Conservation (phyloP, 2,888 invertebrate genomes). For the Melieria picta region DNA sequence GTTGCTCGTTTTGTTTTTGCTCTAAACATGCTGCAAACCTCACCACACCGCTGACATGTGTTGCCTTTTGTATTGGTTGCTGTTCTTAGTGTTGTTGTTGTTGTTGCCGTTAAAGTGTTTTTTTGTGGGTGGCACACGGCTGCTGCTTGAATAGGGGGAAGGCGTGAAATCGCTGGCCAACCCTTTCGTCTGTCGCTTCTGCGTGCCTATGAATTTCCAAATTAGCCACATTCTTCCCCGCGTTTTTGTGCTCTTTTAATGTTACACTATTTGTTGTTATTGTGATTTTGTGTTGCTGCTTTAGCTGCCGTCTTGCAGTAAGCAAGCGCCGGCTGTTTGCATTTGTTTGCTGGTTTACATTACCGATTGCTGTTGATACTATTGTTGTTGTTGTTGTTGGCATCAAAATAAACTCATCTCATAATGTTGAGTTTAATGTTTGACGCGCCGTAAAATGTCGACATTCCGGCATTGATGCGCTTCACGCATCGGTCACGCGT, state of each 20-base stretch:
- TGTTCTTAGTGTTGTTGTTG: constrained; percentile 12
- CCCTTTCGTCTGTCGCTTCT: background rate
- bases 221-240: constrained; percentile 28
- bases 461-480: constrained; percentile 15
- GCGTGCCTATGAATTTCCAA: constrained; percentile 9
- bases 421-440: constrained; percentile 1
- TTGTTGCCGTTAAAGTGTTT: constrained; percentile 12
- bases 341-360: constrained; percentile 27
- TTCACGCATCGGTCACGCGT: background rate
- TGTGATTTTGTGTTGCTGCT: constrained; percentile 23
- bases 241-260: background rate
- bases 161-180: background rate
- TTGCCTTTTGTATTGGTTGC: background rate
- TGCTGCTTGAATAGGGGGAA: too few species aligned
- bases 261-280: constrained; percentile 22
- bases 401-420: background rate
- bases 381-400: constrained; percentile 6
- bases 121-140: background rate
- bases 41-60: too few species aligned
- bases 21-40: too few species aligned
- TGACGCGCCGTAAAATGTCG: constrained; percentile 25
- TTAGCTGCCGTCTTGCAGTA: constrained; percentile 12
- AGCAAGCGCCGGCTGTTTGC: constrained; percentile 29
- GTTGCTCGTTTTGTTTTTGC: background rate
- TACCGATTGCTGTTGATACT: constrained; percentile 13